Base-by-base conservation (phyloP, 2,888 invertebrate species). In the Entomobrya multifasciata region DNA sequence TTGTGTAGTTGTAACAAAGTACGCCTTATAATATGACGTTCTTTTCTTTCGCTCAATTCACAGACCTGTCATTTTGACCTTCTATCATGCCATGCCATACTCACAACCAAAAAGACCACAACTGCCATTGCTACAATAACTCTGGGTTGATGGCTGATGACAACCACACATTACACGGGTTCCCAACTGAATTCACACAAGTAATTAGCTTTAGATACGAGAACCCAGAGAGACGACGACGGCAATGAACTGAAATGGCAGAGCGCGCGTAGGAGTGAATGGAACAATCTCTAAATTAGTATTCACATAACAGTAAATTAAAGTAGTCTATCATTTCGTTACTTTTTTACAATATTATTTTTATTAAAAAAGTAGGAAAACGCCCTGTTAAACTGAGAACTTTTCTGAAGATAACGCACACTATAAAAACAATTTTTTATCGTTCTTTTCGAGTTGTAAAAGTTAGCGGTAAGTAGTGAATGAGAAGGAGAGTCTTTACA, bases 391-490 rank as follows among this genome's bases (percentile, higher is more conserved):
- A 67, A 44, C 67, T 65, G 67, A 44, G 22, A 41, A 44, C 67
- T 60, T 22, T 22, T 22, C 1, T 44, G 44, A 65, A 36, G 36
- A 65, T 65, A 67, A 67, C 67, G 67, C 22, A 11, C 41, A 67
- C 67, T 44, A 67, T 67, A 67, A 67, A 67, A 41, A n/a, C n/a
- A 60, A 44, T n/a, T 6, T 62, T 44, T 67, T 67, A 67, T 67
- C 41, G 67, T 41, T 20, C 67, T 57, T 57, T 65, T 36, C n/a
- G 11, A 30, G 67, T 17, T 11, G 22, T 27, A 27, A 13, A 1
- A 1, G 55, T 55, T 22, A 11, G 11, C 20, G 22, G 55, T 27
- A 30, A 13, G 25, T 17, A 17, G 60, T 2, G 65, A 36, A 1
- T n/a, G 13, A 13, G 62, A 25, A 36, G 36, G 36, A 20, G 11